These are phyloP conservation scores for Gorsachius goisagi DNA, from an alignment of 2,113 vertebrate species.

Conservation along the genomic window DNA sequence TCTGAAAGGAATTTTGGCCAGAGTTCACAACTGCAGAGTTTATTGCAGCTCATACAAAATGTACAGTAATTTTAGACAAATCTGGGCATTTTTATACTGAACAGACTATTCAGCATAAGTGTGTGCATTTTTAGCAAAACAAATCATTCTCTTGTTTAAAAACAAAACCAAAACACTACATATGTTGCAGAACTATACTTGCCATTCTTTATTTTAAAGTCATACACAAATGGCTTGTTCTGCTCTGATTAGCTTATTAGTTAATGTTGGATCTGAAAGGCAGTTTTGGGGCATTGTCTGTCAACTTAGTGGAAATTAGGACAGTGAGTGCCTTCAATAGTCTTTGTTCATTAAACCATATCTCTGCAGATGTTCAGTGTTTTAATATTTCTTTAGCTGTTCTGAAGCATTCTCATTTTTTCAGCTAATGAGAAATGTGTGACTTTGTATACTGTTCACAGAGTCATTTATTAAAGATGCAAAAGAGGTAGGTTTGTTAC, in stretches of 20 bases:
- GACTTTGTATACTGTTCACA: background rate
- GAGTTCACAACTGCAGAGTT: background rate
- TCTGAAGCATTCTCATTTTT: conserved; percentile 48
- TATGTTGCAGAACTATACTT: conserved; percentile 44
- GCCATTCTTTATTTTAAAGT: conserved; percentile 63
- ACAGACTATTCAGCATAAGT: conserved; percentile 55
- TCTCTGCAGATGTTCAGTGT: conserved; percentile 75
- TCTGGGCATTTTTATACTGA: conserved; percentile 22
- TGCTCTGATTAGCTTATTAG: conserved; percentile 82
- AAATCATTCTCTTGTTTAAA: conserved; percentile 54
- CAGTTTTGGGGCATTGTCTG: conserved; percentile 78
- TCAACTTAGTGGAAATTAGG: conserved; percentile 79
- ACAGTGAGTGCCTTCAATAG: conserved; percentile 76
- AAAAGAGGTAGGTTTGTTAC: conserved; percentile 1
- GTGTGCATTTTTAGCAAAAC: conserved; percentile 52
- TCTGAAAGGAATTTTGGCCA: conserved; percentile 6
- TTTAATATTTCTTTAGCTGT: conserved; percentile 62
- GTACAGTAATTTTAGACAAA: background rate
- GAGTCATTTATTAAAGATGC: conserved; percentile 15
- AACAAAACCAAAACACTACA: conserved; percentile 28
- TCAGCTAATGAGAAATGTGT: conserved; percentile 43
- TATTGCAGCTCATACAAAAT: background rate
- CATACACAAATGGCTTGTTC: conserved; percentile 70
- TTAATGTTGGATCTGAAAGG: conserved; percentile 74
- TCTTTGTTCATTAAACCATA: conserved; percentile 80